Evolutionary conservation across 2,888 invertebrate species (phyloP), one percentile per base, ranked within the genome.

Genomic region (Helicoverpa assulta): DNA sequence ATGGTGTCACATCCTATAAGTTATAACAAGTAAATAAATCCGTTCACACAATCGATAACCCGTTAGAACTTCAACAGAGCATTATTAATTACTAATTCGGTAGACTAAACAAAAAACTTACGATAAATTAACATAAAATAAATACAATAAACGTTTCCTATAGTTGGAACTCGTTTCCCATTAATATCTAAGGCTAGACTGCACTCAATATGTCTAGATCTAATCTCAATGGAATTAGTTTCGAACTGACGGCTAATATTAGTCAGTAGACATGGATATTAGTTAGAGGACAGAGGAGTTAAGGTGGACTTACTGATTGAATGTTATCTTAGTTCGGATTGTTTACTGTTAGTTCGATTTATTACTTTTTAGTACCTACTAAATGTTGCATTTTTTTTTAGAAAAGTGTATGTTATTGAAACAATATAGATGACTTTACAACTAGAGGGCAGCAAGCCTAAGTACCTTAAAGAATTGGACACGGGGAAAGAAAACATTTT

Each of bases 141-240:
- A 19, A 12, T 16, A 33, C 37, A 51, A 56, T 40, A 37, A 64
- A 67, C 14, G 43, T 43, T 67, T 70, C 55, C 47, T 37, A 26
- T 14, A 19, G 6, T 26, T 14, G 8, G 33, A 78, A 79, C 79
- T 63, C 0, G 80, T 76, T 70, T 58, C 19, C 57, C 51, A 69
- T 72, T 51, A 72, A 60, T 75, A 77, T 66, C 69, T 40, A 60
- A 66, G 50, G 51, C 61, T 52, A 64, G 58, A 67, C 59, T 72
- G 73, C 53, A 60, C 68, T 78, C 67, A 60, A 67, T 62, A 54
- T 19, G 74, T 70, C 80, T 60, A 70, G 73, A 80, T 78, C 47
- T 70, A 69, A 77, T 78, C 74, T 26, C 43, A 29, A 53, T 52
- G 37, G 78, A 70, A 67, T 77, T 78, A 67, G 58, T 78, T 70